Percentiles rank a stretch among this genome's conserved stretches.
These are phyloP conservation scores for Phoenicopterus ruber DNA, from an alignment of 2,113 vertebrate genomes.

Conservation along the genomic window DNA sequence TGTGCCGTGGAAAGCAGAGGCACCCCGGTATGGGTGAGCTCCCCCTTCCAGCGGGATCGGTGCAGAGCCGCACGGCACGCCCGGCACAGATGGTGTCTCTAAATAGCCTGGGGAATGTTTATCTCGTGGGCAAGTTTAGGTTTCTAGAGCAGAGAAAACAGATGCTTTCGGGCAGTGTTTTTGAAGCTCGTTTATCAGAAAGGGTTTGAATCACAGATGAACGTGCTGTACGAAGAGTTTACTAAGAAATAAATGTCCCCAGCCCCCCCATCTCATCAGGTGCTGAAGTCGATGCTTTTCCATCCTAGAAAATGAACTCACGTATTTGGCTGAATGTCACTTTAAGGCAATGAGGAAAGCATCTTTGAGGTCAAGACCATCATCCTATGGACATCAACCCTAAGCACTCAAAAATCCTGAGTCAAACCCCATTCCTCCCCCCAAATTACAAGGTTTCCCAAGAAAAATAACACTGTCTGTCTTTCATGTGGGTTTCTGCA, in stretches of 20 bases:
- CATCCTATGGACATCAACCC: neutral
- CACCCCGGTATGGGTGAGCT: neutral
- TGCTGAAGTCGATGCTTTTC: accelerated
- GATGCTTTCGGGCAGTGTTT: conserved; percentile 42
- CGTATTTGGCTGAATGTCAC: neutral
- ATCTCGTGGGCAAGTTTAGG: conserved; percentile 37
- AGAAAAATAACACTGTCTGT: neutral
- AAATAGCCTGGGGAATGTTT: conserved; percentile 48
- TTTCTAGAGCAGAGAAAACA: conserved; percentile 59
- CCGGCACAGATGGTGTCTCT: conserved; percentile 43
- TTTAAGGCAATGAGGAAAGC: neutral
- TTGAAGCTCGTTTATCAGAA: neutral
- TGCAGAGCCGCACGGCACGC: neutral
- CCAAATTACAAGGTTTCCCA: conserved; percentile 7
- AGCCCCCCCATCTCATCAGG: neutral
- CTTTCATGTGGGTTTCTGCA: conserved; percentile 39
- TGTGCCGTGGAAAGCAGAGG: neutral
- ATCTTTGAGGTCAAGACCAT: neutral
- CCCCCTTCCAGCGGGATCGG: neutral
- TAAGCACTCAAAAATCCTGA: neutral
- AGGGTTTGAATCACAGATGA: conserved; percentile 14
- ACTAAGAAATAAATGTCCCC: neutral
- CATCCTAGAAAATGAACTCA: neutral
- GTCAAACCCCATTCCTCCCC: neutral
- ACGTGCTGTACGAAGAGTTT: neutral